These are phyloP conservation scores for Dasysyrphus tricinctus DNA, from an alignment of 2,888 invertebrate genomes.

Conservation along the genomic window DNA sequence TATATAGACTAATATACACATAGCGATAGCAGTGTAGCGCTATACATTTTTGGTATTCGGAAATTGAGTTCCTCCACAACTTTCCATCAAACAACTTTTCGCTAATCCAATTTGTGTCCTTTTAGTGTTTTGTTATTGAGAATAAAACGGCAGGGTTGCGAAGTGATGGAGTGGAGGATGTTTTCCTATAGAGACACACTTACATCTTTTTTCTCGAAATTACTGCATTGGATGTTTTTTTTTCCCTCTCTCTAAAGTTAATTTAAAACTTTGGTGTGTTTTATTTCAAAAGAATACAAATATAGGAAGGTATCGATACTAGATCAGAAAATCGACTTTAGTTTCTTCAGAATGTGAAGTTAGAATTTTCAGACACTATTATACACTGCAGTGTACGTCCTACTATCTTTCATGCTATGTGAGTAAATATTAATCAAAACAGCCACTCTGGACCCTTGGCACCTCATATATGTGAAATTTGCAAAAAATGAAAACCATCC, in stretches of 20 bases:
- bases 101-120: conserved; percentile 75
- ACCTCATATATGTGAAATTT: no score
- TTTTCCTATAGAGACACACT: conserved; percentile 20
- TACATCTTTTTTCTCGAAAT: conserved; percentile 50
- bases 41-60: conserved; percentile 47
- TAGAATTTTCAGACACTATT: neutral
- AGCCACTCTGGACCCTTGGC: no score
- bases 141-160: conserved; percentile 54
- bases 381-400: no score
- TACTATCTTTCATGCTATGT: no score
- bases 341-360: neutral
- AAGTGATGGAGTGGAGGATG: neutral
- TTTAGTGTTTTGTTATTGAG: conserved; percentile 74
- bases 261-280: conserved; percentile 29
- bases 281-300: conserved; percentile 36
- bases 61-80: conserved; percentile 69
- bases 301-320: neutral
- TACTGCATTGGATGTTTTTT: conserved; percentile 4
- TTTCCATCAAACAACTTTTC: conserved; percentile 74
- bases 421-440: no score
- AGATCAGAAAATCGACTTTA: no score
- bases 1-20: conserved; percentile 10
- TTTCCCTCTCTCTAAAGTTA: neutral
- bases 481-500: no score
- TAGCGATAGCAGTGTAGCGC: conserved; percentile 12